Conservation (phyloP, 2,113 vertebrate species). For the Paradoxurus hermaphroditus region DNA sequence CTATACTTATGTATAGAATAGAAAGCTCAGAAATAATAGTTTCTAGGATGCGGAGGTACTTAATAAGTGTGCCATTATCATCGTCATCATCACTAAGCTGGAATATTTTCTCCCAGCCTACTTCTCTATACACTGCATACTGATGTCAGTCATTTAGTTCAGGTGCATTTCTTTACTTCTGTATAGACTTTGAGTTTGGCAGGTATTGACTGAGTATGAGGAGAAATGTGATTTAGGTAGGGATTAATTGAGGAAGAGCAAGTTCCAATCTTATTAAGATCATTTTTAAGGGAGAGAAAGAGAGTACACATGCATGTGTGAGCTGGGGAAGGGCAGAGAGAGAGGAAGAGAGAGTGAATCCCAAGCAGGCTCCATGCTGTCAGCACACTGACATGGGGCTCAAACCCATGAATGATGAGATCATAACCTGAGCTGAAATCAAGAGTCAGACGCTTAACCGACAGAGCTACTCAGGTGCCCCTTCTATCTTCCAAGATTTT, state of each 20-base stretch:
- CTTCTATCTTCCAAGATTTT: background rate
- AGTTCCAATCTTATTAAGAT: background rate
- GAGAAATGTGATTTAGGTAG: background rate
- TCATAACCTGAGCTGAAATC: too few relatives aligned
- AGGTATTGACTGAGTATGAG: background rate
- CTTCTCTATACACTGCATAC: background rate
- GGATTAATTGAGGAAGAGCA: background rate
- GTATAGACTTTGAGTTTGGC: background rate
- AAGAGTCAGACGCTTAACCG: too few relatives aligned
- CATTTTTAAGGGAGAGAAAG: too few relatives aligned
- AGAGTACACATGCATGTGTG: too few relatives aligned
- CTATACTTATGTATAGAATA: background rate
- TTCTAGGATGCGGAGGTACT: background rate
- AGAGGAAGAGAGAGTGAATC: too few relatives aligned
- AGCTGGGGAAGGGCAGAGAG: too few relatives aligned
- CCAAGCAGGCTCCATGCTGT: too few relatives aligned
- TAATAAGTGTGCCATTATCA: background rate
- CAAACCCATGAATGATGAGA: too few relatives aligned
- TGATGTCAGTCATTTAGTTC: background rate
- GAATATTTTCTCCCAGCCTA: background rate
- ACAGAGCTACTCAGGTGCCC: too few relatives aligned
- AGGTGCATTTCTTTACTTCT: background rate
- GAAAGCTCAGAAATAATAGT: background rate
- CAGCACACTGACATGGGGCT: too few relatives aligned
- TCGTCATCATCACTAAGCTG: background rate